phyloP scores from a whole-genome alignment of 1,140 invertebrate genomes.

The Calycopis cecrops region DNA sequence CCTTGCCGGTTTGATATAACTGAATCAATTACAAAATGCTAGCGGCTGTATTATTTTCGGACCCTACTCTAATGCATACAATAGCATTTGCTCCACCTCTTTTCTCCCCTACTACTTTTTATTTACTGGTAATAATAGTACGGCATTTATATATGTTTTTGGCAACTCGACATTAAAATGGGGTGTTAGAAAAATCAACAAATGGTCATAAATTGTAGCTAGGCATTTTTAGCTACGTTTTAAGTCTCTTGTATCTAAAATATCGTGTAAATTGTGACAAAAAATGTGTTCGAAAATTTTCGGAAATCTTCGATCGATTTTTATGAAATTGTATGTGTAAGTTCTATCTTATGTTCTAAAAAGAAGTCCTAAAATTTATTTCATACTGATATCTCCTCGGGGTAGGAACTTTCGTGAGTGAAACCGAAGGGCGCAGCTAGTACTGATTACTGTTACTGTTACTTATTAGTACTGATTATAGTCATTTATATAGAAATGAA shows the following conservation, averaged over 20 bases:
- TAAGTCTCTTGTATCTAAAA: not conserved
- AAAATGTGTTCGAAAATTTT: too few species aligned
- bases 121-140: slow-evolving; percentile 70
- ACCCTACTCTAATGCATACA: slow-evolving; percentile 56
- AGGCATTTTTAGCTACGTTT: too few species aligned
- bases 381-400: too few species aligned
- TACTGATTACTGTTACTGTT: too few species aligned
- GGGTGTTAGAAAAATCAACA: slow-evolving; percentile 8
- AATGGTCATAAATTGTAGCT: not conserved
- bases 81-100: slow-evolving; percentile 70
- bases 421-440: too few species aligned
- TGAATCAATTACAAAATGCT: slow-evolving; percentile 69
- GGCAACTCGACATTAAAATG: not conserved
- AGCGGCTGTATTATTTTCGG: slow-evolving; percentile 55
- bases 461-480: too few species aligned
- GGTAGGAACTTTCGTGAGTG: too few species aligned
- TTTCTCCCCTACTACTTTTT: slow-evolving; percentile 72
- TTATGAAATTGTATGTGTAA: too few species aligned
- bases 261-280: not conserved
- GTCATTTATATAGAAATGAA: too few species aligned
- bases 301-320: too few species aligned
- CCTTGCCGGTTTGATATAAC: slow-evolving; percentile 48
- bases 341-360: too few species aligned
- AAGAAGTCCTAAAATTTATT: too few species aligned
- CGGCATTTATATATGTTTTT: not conserved